A percentile compares a stretch with the other conserved stretches of the same genome.
phyloP scores from a whole-genome alignment of 2,113 vertebrate species.

The Petromus typicus region DNA sequence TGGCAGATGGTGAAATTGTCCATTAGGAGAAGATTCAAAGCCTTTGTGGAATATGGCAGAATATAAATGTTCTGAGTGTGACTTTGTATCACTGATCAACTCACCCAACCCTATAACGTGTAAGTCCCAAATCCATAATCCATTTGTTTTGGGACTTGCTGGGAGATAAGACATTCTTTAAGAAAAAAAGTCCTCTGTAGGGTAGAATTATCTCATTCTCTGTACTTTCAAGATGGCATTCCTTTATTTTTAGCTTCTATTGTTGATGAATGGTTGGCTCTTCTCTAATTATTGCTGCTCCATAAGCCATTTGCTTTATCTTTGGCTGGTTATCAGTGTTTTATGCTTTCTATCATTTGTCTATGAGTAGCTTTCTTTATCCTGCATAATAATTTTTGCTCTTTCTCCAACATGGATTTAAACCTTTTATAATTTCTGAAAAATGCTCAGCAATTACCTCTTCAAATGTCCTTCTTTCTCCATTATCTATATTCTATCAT shows the following conservation, averaged over 20 bases:
- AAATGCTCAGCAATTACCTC: background rate
- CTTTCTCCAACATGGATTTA: background rate
- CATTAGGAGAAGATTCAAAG: background rate
- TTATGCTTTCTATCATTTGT: constrained; percentile 8
- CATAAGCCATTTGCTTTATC: background rate
- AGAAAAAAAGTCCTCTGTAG: background rate
- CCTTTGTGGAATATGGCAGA: background rate
- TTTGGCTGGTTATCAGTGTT: background rate
- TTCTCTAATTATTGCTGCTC: background rate
- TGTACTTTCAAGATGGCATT: background rate
- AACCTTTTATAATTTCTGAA: background rate
- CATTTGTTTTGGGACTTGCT: background rate
- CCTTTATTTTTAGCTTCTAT: background rate
- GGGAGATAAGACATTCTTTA: background rate
- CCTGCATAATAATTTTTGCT: background rate
- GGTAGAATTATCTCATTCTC: background rate
- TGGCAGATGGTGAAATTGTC: background rate
- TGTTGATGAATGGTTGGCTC: background rate
- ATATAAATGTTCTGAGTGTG: background rate
- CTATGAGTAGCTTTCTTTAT: constrained; percentile 2
- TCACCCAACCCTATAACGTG: background rate
- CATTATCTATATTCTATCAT: background rate
- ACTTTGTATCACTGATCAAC: background rate
- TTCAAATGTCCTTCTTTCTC: background rate
- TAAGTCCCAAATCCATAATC: background rate